A percentile compares a stretch with the other conserved stretches of the same genome.
These are phyloP conservation scores for Ptychodera flava DNA, from an alignment of 35 echinoderm and acorn worm species.

Conservation along the genomic window DNA sequence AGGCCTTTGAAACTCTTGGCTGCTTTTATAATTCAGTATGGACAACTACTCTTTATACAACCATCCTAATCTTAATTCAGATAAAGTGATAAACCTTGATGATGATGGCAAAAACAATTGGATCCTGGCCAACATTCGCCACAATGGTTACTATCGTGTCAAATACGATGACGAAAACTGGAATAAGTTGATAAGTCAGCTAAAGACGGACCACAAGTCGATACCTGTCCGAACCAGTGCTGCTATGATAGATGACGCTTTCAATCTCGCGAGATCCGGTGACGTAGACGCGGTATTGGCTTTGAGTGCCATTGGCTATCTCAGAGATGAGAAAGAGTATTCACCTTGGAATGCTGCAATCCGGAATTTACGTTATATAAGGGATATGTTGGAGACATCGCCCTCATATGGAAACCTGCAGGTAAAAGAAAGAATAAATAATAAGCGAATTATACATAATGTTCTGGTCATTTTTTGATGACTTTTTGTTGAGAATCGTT, in stretches of 20 bases:
- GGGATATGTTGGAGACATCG: slow-evolving; percentile 47
- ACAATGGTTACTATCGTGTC: neutral
- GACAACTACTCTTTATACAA: slow-evolving; percentile 34
- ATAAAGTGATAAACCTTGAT: too few species aligned
- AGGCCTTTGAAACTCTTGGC: too few species aligned
- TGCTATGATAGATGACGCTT: slow-evolving; percentile 56
- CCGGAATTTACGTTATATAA: slow-evolving; percentile 53
- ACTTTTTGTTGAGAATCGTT: too few species aligned
- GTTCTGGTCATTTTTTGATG: too few species aligned
- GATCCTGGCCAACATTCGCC: neutral
- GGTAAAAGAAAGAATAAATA: too few species aligned
- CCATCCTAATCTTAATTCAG: neutral
- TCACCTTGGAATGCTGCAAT: slow-evolving; percentile 89
- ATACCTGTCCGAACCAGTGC: slow-evolving; percentile 44
- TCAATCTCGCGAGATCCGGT: slow-evolving; percentile 58
- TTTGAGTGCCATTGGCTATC: slow-evolving; percentile 48
- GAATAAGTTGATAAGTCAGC: neutral
- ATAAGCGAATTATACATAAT: too few species aligned
- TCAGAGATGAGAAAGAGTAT: slow-evolving; percentile 61
- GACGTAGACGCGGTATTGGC: slow-evolving; percentile 50
- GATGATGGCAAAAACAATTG: neutral
- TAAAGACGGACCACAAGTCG: neutral
- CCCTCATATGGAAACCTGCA: neutral
- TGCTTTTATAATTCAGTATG: too few species aligned
- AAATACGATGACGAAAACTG: neutral